These are phyloP conservation scores for Gallinago undulata DNA, from an alignment of 2,113 vertebrate genomes.

Conservation along the genomic window DNA sequence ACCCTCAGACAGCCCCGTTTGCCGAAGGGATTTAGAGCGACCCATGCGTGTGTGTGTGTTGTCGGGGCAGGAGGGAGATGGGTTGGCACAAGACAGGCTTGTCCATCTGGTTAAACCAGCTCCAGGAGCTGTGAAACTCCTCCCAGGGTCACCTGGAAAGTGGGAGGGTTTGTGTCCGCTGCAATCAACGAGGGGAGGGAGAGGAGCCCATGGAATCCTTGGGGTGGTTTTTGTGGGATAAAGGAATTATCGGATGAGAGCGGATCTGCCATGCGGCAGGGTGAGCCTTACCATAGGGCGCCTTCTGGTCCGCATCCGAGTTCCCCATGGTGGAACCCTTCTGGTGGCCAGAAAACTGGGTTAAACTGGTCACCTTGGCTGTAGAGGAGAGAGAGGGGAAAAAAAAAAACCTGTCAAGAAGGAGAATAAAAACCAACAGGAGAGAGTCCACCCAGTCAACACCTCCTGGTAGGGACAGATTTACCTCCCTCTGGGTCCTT, in stretches of 20 bases:
- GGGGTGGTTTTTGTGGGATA: not conserved
- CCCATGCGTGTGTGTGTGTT: not conserved
- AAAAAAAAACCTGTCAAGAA: not conserved
- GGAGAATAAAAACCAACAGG: not conserved
- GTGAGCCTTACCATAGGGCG: not conserved
- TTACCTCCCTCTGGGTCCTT: not conserved
- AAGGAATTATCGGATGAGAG: not conserved
- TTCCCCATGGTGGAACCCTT: not conserved
- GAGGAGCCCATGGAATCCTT: rapidly evolving
- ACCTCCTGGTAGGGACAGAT: not conserved
- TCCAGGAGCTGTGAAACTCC: not conserved
- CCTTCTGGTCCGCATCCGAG: not conserved
- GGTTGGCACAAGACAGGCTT: not conserved
- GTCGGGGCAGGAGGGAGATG: not conserved
- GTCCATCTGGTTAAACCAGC: not conserved
- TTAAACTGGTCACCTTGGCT: conserved; percentile 9
- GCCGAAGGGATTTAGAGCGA: not conserved
- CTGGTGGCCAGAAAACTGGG: not conserved
- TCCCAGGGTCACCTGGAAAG: not conserved
- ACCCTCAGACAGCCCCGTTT: not conserved
- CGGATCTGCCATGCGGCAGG: rapidly evolving
- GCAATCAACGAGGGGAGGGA: rapidly evolving
- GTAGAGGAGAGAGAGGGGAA: not conserved
- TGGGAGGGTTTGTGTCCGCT: not conserved
- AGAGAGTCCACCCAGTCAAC: rapidly evolving